Evolutionary conservation across 2,888 invertebrate species (phyloP).

Genomic region (Clusia tigrina): DNA sequence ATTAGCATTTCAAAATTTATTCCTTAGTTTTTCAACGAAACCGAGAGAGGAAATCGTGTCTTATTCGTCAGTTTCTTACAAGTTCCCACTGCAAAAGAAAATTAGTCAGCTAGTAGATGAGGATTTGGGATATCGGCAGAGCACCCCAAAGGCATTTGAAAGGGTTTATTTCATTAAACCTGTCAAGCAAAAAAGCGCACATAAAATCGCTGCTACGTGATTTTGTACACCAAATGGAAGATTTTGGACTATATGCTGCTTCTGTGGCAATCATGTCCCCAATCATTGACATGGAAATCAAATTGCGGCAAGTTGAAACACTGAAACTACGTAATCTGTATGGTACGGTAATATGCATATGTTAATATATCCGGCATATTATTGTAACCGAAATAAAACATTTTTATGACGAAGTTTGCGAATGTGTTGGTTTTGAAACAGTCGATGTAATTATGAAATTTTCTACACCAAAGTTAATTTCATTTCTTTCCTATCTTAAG

Average conservation of each 20-base stretch:
- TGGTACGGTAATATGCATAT: slow-evolving; percentile 47
- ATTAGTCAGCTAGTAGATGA: slow-evolving; percentile 34
- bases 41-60: slow-evolving; percentile 64
- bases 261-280: slow-evolving; percentile 69
- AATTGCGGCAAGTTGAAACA: slow-evolving; percentile 67
- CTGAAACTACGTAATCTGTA: slow-evolving; percentile 55
- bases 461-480: slow-evolving; percentile 72
- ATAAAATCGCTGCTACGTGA: slow-evolving; percentile 66
- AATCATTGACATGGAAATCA: slow-evolving; percentile 71
- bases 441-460: slow-evolving; percentile 65
- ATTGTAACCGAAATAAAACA: slow-evolving; percentile 66
- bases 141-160: slow-evolving; percentile 44
- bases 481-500: slow-evolving; percentile 71
- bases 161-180: slow-evolving; percentile 34
- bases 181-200: slow-evolving; percentile 64
- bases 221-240: slow-evolving; percentile 66
- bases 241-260: slow-evolving; percentile 70
- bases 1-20: no score
- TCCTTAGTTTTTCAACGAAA: slow-evolving; percentile 67
- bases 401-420: slow-evolving; percentile 46
- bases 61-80: slow-evolving; percentile 30
- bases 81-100: slow-evolving; percentile 24
- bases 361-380: slow-evolving; percentile 66
- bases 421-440: slow-evolving; percentile 35
- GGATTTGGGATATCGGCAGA: slow-evolving; percentile 45